Evolutionary conservation across 2,888 invertebrate genomes (phyloP).

Genomic region (Mechanitis mazaeus): DNA sequence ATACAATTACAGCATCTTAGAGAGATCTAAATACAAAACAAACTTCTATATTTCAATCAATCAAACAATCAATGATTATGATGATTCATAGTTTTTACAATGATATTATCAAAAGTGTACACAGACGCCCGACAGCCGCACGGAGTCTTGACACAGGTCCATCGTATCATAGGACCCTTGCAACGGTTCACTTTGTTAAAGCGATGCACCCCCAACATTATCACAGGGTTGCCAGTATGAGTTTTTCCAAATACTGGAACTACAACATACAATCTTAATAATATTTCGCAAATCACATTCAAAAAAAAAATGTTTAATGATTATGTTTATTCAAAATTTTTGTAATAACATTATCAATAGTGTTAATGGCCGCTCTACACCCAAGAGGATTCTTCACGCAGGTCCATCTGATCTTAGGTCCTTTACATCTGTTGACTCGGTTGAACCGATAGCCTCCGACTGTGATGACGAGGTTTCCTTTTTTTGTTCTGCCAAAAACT

Average conservation of each 20-base stretch:
- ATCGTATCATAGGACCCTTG: slow-evolving; percentile 38
- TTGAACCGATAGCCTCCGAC: slow-evolving; percentile 42
- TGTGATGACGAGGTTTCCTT: slow-evolving; percentile 43
- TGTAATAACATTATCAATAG: slow-evolving; percentile 29
- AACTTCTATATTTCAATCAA: background rate
- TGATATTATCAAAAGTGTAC: slow-evolving; percentile 34
- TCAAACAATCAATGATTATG: slow-evolving; percentile 37
- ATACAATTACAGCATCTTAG: too few relatives aligned
- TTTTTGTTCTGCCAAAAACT: slow-evolving; percentile 56
- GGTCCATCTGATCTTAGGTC: slow-evolving; percentile 37
- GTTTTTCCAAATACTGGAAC: slow-evolving; percentile 36
- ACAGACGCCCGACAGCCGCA: slow-evolving; percentile 38
- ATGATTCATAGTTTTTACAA: slow-evolving; percentile 34
- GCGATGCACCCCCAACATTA: slow-evolving; percentile 38
- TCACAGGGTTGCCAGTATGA: slow-evolving; percentile 39
- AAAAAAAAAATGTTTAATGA: slow-evolving; percentile 18
- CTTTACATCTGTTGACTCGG: slow-evolving; percentile 17
- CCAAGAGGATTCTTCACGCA: slow-evolving; percentile 35
- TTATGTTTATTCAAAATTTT: slow-evolving; percentile 28
- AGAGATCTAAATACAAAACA: too few relatives aligned
- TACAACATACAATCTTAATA: slow-evolving; percentile 18
- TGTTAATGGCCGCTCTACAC: slow-evolving; percentile 32
- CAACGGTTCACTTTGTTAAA: slow-evolving; percentile 36
- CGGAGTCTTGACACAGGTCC: slow-evolving; percentile 39
- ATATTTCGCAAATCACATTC: background rate